These are phyloP conservation scores for Brachionus paranguensis DNA, from an alignment of 1,140 invertebrate genomes.

Conservation along the genomic window DNA sequence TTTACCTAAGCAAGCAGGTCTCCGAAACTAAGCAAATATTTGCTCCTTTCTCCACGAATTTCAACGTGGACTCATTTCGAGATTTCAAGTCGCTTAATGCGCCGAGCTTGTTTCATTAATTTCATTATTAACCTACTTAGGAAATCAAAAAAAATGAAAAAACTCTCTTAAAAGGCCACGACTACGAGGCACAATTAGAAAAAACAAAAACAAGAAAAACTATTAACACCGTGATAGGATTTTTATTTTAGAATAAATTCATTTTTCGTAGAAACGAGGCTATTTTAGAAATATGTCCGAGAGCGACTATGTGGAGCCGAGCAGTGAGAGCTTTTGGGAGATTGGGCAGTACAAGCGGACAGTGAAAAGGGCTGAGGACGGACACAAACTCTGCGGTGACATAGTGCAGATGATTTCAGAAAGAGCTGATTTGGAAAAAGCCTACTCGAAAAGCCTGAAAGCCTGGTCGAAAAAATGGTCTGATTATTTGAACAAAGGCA, in stretches of 20 bases:
- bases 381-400: constrained; percentile 60
- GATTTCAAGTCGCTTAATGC: not conserved
- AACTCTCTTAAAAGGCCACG: not conserved
- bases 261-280: not conserved
- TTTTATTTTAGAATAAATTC: not conserved
- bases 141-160: not conserved
- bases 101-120: not conserved
- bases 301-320: constrained; percentile 41
- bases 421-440: constrained; percentile 84
- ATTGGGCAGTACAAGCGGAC: constrained; percentile 92
- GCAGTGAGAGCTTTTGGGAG: constrained; percentile 87
- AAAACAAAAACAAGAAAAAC: not conserved
- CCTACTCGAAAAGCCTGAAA: constrained; percentile 83
- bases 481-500: constrained; percentile 89
- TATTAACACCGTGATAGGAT: not conserved
- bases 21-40: not conserved
- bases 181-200: not conserved
- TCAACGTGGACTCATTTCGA: not conserved
- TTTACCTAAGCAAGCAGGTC: not conserved
- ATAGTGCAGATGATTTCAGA: constrained; percentile 39
- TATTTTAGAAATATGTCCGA: constrained; percentile 22
- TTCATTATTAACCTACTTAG: not conserved
- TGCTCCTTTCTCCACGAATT: not conserved
- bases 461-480: constrained; percentile 97
- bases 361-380: constrained; percentile 89